Base-by-base conservation (phyloP, 2,888 invertebrate genomes). In the Sialis fuliginosa region DNA sequence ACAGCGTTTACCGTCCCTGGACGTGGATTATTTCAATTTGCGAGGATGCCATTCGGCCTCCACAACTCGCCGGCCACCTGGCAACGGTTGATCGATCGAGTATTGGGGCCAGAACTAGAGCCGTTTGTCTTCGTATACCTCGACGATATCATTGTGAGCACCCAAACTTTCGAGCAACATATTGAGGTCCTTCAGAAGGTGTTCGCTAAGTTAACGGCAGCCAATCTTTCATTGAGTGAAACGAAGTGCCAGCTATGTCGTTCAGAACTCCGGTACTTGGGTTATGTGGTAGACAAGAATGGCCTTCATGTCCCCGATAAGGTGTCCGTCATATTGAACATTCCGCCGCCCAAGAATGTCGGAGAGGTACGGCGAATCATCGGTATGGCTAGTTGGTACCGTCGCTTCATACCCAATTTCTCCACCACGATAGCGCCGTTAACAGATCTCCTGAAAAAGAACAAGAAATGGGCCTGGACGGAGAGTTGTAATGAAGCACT, bases 321-420 rank as follows among this genome's bases (percentile, higher is more conserved):
- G 13, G 48, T 50, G 0, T 39, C 13, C 1, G 48, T 52, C 0
- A 50, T 54, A 0, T 5, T 50, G 0, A 46, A 55, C 1, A 54
- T 53, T 22, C 56, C 55, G 1, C 9, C n/a, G 0, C 58, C 59
- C 0, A 47, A 12, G 1, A 55, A 43, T 8, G 31, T 54, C 2
- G 52, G 49, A 7, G 51, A 56, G 22, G 31, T 60, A 0, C 50
- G 54, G 1, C 44, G 53, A 1, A 59, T 59, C 40, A n/a, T 60
- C 1, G 60, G 59, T 0, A 48, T 60, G 48, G 50, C 51, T 1
- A 54, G 53, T 0, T 61, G 58, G 56, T 61, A 60, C 44, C 50
- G 57, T 1, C 52, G 53, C 0, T 58, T 56, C 42, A 50, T 59
- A 1, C 49, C 49, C 56, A 40, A 54, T 54, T 31, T 50, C 55